Percentiles rank a stretch among this genome's conserved stretches.
These are phyloP conservation scores for Sander vitreus DNA, from an alignment of 2,113 vertebrate species.

Conservation along the genomic window DNA sequence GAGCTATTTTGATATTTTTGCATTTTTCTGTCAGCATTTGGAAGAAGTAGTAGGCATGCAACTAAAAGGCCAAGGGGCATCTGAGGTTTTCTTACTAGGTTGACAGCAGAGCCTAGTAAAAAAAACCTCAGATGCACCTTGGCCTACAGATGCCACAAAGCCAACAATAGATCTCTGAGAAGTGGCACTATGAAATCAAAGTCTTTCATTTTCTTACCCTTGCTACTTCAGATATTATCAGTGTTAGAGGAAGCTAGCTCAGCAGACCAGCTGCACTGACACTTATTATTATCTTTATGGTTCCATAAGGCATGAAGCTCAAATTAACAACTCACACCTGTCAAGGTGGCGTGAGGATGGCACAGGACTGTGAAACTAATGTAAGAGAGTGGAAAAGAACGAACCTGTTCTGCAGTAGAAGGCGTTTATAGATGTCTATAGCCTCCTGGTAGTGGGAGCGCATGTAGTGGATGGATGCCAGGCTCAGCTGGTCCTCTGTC, in stretches of 20 bases:
- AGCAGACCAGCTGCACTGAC: conserved; percentile 22
- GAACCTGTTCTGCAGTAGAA: conserved; percentile 94
- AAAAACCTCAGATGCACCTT: not conserved
- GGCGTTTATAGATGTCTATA: conserved; percentile 97
- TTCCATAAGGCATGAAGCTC: conserved; percentile 17
- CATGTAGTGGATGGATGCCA: conserved; percentile 99
- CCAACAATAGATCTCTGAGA: not conserved
- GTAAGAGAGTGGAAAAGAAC: conserved; percentile 1
- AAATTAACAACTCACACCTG: conserved; percentile 27
- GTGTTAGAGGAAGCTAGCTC: conserved; percentile 14
- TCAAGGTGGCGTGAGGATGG: conserved; percentile 1
- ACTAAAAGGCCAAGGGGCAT: too few relatives aligned
- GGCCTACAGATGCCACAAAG: not conserved
- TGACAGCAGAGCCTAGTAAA: too few relatives aligned
- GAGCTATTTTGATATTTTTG: not conserved
- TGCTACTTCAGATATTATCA: conserved; percentile 16
- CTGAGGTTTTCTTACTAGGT: too few relatives aligned
- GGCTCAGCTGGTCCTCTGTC: conserved; percentile 97
- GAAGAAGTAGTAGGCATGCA: not conserved
- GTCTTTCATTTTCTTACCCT: conserved; percentile 11
- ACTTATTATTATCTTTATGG: conserved; percentile 34
- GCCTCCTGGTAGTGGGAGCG: conserved; percentile 98
- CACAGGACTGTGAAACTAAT: conserved; percentile 16
- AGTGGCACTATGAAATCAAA: conserved; percentile 1
- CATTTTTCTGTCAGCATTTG: conserved; percentile 5